A percentile compares a stretch with the other conserved stretches of the same genome.
Evolutionary conservation across 2,797 vertebrate genomes (phyloP).

Genomic region (Enteromius trimaculatus): DNA sequence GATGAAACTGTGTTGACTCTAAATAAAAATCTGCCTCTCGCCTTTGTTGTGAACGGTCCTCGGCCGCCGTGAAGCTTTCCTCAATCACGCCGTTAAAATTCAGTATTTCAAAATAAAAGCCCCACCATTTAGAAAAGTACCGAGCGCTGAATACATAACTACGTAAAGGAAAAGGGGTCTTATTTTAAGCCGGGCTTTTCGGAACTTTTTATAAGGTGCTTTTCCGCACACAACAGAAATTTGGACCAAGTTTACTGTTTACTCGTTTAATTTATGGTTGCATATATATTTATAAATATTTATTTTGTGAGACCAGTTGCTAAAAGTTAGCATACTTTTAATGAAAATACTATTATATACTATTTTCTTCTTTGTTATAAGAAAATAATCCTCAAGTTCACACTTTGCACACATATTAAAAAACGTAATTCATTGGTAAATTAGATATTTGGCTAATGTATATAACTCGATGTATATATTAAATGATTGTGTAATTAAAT

Average conservation of each 20-base stretch:
- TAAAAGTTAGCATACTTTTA: not conserved
- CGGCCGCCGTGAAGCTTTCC: constrained; percentile 43
- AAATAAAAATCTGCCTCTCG: constrained; percentile 41
- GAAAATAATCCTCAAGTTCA: not conserved
- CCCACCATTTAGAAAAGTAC: not conserved
- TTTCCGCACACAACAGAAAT: not conserved
- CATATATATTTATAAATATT: not conserved
- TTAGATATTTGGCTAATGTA: too few species aligned
- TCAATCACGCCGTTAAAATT: constrained; percentile 2
- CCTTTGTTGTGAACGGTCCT: constrained; percentile 58
- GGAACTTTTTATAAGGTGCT: not conserved
- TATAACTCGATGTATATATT: not conserved
- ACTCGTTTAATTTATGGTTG: not conserved
- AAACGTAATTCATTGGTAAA: not conserved
- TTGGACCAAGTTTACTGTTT: too few species aligned
- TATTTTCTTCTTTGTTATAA: too few species aligned
- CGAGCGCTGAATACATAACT: not conserved
- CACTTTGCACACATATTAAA: not conserved
- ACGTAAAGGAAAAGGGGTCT: not conserved
- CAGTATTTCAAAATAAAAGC: constrained; percentile 56
- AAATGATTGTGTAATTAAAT: not conserved
- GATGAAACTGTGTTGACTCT: constrained; percentile 33
- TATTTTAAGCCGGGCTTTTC: not conserved
- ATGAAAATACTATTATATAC: not conserved
- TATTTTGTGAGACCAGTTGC: not conserved